Evolutionary conservation across 2,113 vertebrate genomes (phyloP).

Genomic region (Melanotaenia duboulayi): DNA sequence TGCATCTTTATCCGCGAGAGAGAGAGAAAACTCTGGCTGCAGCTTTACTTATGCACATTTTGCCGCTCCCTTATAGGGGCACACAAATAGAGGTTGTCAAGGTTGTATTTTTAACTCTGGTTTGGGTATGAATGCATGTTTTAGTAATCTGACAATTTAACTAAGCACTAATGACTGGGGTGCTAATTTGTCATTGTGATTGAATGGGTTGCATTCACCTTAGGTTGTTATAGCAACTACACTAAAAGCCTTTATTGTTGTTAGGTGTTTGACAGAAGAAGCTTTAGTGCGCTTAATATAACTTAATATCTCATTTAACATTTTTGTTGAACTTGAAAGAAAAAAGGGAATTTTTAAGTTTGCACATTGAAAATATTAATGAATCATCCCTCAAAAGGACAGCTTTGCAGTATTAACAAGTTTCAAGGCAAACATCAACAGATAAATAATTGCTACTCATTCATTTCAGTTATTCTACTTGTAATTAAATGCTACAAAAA

Average conservation of each 20-base stretch:
- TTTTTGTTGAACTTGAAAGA: no score
- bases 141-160: background rate
- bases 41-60: accelerated
- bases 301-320: no score
- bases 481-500: conserved; percentile 15
- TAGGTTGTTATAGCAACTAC: background rate
- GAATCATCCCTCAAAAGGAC: no score
- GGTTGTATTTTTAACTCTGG: background rate
- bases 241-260: background rate
- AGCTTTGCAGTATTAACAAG: no score
- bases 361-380: no score
- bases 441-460: conserved; percentile 15
- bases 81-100: no score
- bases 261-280: background rate
- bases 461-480: background rate
- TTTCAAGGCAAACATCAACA: conserved; percentile 4
- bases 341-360: no score
- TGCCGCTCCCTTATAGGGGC: no score
- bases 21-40: background rate
- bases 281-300: background rate
- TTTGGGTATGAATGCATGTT: background rate
- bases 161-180: background rate
- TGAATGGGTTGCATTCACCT: background rate
- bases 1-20: background rate
- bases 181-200: background rate